Conservation (phyloP, 2,797 vertebrate species). For the Enteromius anoplus region DNA sequence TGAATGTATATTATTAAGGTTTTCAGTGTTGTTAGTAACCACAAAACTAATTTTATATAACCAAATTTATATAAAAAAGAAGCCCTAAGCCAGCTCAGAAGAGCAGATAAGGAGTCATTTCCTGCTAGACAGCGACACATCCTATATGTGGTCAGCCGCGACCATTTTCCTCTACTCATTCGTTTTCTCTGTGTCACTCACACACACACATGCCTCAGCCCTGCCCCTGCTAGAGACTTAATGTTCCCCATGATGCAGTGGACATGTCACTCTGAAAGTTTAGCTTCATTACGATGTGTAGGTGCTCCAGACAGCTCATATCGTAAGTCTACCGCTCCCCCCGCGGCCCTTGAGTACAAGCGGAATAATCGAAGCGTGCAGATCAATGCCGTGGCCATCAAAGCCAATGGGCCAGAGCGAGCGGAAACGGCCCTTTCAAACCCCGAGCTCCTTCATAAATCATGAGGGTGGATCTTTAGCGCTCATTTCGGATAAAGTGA, state of each 20-base stretch:
- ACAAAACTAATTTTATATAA: not conserved
- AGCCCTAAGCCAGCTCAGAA: not conserved
- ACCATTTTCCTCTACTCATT: not conserved
- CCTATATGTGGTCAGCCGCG: conserved; percentile 15
- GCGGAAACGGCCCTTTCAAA: conserved; percentile 5
- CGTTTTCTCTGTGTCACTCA: not conserved
- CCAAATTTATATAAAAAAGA: not conserved
- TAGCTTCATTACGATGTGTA: conserved; percentile 1
- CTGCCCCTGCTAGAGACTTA: not conserved
- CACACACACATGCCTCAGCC: not conserved
- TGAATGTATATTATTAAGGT: not conserved
- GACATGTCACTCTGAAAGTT: conserved; percentile 1
- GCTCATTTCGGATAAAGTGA: not conserved
- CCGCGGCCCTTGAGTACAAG: conserved; percentile 3
- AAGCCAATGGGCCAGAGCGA: conserved; percentile 33
- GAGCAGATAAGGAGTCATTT: conserved; percentile 6
- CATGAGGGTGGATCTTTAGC: conserved; percentile 29
- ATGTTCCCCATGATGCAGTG: conserved; percentile 1
- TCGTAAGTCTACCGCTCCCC: not conserved
- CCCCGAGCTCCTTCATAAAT: conserved; percentile 18
- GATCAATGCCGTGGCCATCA: conserved; percentile 36
- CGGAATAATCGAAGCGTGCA: conserved; percentile 23
- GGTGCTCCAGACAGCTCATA: not conserved
- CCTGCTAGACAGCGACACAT: not conserved
- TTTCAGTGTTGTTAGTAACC: not conserved